Evolutionary conservation across 1,140 invertebrate genomes (phyloP).

Genomic region (Aradophagus sp.): DNA sequence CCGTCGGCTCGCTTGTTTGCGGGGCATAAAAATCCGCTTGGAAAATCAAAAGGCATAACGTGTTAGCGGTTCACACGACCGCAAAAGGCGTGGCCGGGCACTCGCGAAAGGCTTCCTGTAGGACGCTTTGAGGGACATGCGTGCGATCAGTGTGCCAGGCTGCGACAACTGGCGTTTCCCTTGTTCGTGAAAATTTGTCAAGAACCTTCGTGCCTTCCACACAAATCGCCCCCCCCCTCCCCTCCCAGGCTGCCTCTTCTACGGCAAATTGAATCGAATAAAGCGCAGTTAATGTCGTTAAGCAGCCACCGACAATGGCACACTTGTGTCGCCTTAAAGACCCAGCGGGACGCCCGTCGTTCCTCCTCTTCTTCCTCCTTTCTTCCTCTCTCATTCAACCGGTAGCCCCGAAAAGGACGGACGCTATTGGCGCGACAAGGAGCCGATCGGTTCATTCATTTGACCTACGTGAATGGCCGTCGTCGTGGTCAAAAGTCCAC

Average conservation of each 20-base stretch:
- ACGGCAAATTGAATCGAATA: conserved; percentile 69
- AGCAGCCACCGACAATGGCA: conserved; percentile 67
- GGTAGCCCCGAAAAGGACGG: conserved; percentile 47
- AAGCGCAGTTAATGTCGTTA: conserved; percentile 73
- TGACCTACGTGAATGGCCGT: conserved; percentile 51
- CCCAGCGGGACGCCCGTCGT: conserved; percentile 56
- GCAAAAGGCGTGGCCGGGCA: conserved; percentile 37
- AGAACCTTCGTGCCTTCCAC: conserved; percentile 59
- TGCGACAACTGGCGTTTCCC: conserved; percentile 19
- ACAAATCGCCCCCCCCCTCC: no score
- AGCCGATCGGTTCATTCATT: conserved; percentile 52
- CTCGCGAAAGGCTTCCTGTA: conserved; percentile 20
- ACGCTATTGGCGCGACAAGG: conserved; percentile 19
- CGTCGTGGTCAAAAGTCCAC: conserved; percentile 34
- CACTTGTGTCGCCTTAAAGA: conserved; percentile 69
- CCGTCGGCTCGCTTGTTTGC: no score
- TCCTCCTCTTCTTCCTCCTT: conserved; percentile 10
- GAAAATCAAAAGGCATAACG: conserved; percentile 12
- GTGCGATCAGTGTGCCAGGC: conserved; percentile 9
- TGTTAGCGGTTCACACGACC: conserved; percentile 36
- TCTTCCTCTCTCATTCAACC: conserved; percentile 32
- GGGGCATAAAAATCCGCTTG: conserved; percentile 9
- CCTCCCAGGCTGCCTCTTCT: conserved; percentile 10
- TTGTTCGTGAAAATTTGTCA: conserved; percentile 70
- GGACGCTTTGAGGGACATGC: conserved; percentile 11